Evolutionary conservation across 1,140 invertebrate genomes (phyloP), one percentile per base, ranked within the genome.

Genomic region (Zeugodacus cucurbitae): DNA sequence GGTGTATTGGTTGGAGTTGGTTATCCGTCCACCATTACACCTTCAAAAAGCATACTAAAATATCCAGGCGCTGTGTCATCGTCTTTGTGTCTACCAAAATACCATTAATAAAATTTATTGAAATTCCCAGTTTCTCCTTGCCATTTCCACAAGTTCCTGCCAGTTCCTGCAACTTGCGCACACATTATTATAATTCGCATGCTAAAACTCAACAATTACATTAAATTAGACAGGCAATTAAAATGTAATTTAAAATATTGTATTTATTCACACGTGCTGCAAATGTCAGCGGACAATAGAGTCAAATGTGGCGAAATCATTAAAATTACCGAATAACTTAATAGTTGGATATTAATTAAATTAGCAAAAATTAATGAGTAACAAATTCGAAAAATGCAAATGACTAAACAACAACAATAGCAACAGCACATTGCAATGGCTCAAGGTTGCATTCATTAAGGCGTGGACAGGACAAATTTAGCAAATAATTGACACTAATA

Each of bases 401-500:
- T 29, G 37, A 29, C n/a, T 26, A 10, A 82, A 82, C 74, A 48
- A 82, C 8, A 82, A 26, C 58, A 62, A 62, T n/a, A 62, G 17
- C 58, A 29, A 48, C n/a, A 41, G 29, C 20, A 48, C 44, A 48
- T 26, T 54, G n/a, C 1, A 48, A 82, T 54, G 22, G 44, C 5
- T 48, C 74, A 82, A 82, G 74, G 74, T 82, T 82, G 26, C 8
- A 48, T 82, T 44, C 41, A 82, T 82, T 48, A 29, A 2, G 22
- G 44, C 26, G 74, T 29, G 6, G 41, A 82, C 74, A 44, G n/a
- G 17, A 34, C 74, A 48, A 82, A 82, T 54, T 26, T 22, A 41
- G 26, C 34, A 74, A 6, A 82, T 82, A 82, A 82, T 82, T 82
- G 74, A 82, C 41, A 74, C 41, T 82, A 82, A 82, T 82, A 32